Evolutionary conservation across 2,797 vertebrate species (phyloP).

Genomic region (Yasuhikotakia modesta): DNA sequence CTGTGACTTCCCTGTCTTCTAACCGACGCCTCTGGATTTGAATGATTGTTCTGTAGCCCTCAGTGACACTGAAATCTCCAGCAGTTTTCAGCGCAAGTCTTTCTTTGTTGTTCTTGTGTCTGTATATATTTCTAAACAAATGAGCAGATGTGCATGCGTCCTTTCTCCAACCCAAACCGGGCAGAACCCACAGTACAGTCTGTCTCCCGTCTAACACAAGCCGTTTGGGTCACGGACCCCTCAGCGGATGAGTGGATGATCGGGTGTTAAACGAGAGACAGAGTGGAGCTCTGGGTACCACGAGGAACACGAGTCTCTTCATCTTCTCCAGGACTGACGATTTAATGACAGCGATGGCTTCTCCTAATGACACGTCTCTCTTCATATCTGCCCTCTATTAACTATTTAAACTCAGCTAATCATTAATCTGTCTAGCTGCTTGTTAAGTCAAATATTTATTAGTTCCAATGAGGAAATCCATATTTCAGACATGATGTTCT

Average conservation of each 20-base stretch:
- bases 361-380: constrained; percentile 71
- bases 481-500: constrained; percentile 80
- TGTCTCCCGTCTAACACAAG: no score
- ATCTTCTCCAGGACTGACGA: constrained; percentile 48
- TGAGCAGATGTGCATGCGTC: background rate
- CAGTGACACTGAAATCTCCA: background rate
- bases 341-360: constrained; percentile 71
- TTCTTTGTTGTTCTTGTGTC: background rate
- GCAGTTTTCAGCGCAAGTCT: background rate
- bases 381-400: constrained; percentile 74
- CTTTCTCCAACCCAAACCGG: background rate
- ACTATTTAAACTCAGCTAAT: constrained; percentile 78
- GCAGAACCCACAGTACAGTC: background rate
- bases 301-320: constrained; percentile 43
- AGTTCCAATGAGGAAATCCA: constrained; percentile 82
- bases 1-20: constrained; percentile 14
- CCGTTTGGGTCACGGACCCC: background rate
- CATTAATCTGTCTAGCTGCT: constrained; percentile 78
- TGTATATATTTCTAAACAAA: background rate
- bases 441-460: constrained; percentile 85
- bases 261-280: background rate
- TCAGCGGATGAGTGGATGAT: background rate
- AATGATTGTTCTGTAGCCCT: constrained; percentile 8
- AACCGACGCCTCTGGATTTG: constrained; percentile 9
- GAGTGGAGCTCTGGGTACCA: background rate